These are phyloP conservation scores for Eubucco bourcierii DNA, from an alignment of 2,113 vertebrate species.

Conservation along the genomic window DNA sequence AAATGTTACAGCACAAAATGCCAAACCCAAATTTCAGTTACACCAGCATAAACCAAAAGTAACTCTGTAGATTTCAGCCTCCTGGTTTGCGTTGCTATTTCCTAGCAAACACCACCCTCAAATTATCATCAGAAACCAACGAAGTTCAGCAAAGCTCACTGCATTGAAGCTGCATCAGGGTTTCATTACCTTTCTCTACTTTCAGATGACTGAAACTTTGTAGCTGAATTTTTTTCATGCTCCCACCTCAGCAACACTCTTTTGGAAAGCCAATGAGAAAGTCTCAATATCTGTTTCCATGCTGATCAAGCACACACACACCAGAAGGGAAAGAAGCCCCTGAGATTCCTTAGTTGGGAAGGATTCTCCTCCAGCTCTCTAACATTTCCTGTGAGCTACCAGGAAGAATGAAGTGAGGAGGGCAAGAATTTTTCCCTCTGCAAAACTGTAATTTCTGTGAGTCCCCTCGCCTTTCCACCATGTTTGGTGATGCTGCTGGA, in stretches of 20 bases:
- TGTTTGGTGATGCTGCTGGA: not conserved
- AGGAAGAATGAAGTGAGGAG: fast-evolving
- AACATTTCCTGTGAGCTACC: not conserved
- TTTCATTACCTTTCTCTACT: constrained; percentile 1
- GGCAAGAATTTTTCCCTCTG: not conserved
- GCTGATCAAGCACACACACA: not conserved
- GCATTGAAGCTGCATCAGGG: not conserved
- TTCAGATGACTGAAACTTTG: not conserved
- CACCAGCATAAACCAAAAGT: not conserved
- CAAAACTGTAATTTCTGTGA: not conserved
- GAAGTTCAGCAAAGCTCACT: not conserved
- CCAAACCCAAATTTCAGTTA: not conserved
- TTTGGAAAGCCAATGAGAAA: not conserved
- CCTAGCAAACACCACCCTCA: not conserved
- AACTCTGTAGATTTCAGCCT: not conserved
- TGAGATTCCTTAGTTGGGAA: not conserved
- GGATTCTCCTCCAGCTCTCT: not conserved
- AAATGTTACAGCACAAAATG: not conserved
- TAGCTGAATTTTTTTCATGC: constrained; percentile 1
- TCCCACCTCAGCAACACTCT: not conserved
- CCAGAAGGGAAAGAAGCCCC: not conserved
- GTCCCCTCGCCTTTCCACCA: not conserved
- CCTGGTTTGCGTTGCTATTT: not conserved
- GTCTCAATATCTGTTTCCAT: not conserved
- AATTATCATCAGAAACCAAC: not conserved